These are phyloP conservation scores for Patella depressa DNA, from an alignment of 2,888 invertebrate species.

Conservation along the genomic window DNA sequence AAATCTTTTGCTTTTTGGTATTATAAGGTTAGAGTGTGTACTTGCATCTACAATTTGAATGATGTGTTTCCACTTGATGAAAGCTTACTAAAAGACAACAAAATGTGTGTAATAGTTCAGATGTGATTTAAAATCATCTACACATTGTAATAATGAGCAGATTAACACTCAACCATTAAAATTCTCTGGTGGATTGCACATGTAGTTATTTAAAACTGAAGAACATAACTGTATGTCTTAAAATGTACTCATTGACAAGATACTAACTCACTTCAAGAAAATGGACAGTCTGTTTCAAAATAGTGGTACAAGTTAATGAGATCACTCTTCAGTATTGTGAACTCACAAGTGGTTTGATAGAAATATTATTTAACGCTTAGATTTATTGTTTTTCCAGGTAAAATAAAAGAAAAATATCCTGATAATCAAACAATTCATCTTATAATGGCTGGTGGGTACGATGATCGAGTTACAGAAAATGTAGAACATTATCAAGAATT, in stretches of 20 bases:
- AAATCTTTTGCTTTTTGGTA: background rate
- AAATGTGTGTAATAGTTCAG: background rate
- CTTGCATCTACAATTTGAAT: background rate
- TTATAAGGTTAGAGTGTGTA: background rate
- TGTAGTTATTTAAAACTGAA: too few species aligned
- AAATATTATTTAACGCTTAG: too few species aligned
- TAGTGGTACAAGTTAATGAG: too few species aligned
- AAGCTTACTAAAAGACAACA: background rate
- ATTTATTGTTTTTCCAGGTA: slow-evolving; percentile 59
- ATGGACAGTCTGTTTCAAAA: too few species aligned
- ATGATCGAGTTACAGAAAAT: slow-evolving; percentile 89
- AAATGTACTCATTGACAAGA: too few species aligned
- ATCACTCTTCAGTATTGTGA: too few species aligned
- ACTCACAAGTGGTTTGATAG: too few species aligned
- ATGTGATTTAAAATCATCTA: background rate
- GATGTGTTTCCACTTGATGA: background rate
- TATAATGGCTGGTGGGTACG: slow-evolving; percentile 96
- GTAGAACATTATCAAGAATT: slow-evolving; percentile 87
- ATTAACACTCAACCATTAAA: too few species aligned
- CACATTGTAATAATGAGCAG: too few species aligned
- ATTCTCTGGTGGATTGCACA: too few species aligned
- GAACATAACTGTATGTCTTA: too few species aligned
- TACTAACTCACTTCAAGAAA: too few species aligned
- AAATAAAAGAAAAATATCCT: slow-evolving; percentile 43
- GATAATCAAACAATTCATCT: slow-evolving; percentile 77